Evolutionary conservation across 1,140 invertebrate genomes (phyloP), one percentile per base, ranked within the genome.

Genomic region (Fopius arisanus): DNA sequence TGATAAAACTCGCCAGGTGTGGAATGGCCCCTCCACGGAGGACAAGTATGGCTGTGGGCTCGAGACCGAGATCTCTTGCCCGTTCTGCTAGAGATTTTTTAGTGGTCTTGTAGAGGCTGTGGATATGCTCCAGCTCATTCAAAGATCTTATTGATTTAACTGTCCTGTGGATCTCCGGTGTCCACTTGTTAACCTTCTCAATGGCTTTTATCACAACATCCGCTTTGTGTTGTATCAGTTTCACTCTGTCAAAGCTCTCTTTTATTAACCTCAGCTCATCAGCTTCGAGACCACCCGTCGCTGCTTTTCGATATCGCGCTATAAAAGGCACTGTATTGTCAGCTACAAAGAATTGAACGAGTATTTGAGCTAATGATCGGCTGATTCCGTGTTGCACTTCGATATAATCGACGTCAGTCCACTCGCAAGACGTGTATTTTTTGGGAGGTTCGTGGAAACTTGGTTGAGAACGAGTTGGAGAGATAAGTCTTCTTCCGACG

Each of bases 241-340:
- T 88, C 4, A 93, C 89, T 40, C 91, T 90, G 33, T 93, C 91
- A 73, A 92, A 91, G 31, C 87, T 84, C 66, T 90, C 89, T 78
- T 92, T 91, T 28, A 94, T 84, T 29, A 91, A 23, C 23, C 54
- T 82, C n/a, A 96, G 79, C n/a, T 90, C 87, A 73, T 95, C 92
- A 0, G 92, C 88, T 5, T 90, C 89, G 86, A 95, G 90, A 37
- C 90, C 88, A 23, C 89, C 85, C 48, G 92, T 93, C 74, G 91
- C 82, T 78, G 93, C 90, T 78, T 90, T 91, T 54, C 94, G 83
- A 78, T 95, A 96, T 59, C 95, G 84, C 40, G 93, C 94, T 72
- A 96, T 94, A 81, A 96, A 96, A 21, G 95, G 94, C 77, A 96
- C 91, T 1, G 94, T 95, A 75, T 93, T 92, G 2, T 94, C 94